Base-by-base conservation (phyloP, 2,888 invertebrate species). In the Loripinus fragilis region DNA sequence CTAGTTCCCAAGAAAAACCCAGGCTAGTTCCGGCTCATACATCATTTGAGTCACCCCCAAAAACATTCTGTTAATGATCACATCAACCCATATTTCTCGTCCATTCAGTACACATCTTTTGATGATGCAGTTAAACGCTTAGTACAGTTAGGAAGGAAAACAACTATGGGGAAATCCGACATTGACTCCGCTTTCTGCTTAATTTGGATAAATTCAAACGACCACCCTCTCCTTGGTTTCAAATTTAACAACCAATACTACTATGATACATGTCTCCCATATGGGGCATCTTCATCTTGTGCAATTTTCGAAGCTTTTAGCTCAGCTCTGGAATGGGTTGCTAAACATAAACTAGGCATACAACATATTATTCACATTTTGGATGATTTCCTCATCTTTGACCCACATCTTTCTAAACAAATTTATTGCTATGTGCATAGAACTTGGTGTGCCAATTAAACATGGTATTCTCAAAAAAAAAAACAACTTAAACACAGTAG, bases 211-310 rank as follows among this genome's bases (percentile, higher is more conserved):
- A 41, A n/a, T 3, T 35, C 3, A 41, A 2, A 38, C 3, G 23
- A 5, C 2, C 17, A 55, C 5, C n/a, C n/a, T n/a, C n/a, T n/a
- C n/a, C n/a, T n/a, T n/a, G n/a, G n/a, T n/a, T n/a, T n/a, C n/a
- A n/a, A n/a, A n/a, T n/a, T n/a, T n/a, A n/a, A n/a, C n/a, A n/a
- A n/a, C n/a, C n/a, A n/a, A n/a, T 71, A 30, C 30, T 71, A 52
- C 41, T 71, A 23, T 55, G 55, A 71, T 35, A 20, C n/a, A 20
- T 35, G 52, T 10, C n/a, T 71, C 3, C 78, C 76, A 0, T 80
- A 83, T 78, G 81, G 85, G 0, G n/a, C n/a, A n/a, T n/a, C n/a
- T n/a, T 70, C 30, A n/a, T 79, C 79, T 20, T 83, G 81, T 52
- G 2, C 12, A 7, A 64, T 64, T 5, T 64, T 64, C 42, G 15